Evolutionary conservation across 1,140 invertebrate genomes (phyloP), one percentile per base, ranked within the genome.

Genomic region (Sitobion miscanthi): DNA sequence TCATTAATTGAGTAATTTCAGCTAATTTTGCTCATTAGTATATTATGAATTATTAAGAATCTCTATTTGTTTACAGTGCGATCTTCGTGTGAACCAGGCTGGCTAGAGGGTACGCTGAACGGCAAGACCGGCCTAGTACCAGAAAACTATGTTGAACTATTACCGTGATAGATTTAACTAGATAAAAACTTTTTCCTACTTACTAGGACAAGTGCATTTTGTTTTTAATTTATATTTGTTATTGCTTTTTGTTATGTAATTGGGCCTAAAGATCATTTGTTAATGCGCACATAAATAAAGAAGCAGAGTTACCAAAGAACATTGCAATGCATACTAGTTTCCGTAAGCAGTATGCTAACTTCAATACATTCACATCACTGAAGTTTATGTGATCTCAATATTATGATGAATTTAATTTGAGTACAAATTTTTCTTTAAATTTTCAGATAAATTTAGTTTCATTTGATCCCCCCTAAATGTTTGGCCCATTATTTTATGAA

Each of bases 111-210:
- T 90, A 98, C 97, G 45, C 96, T 99, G 93, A 98, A 99, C 95
- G 99, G 99, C 88, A 98, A 97, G 96, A 98, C 97, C 57, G 99
- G 99, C 83, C 96, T 99, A 83, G 97, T 99, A 95, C 99, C 99
- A 91, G 98, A 99, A 95, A 99, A 99, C 96, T 99, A 99, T 96
- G 98, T 99, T 30, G 98, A 99, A 96, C 97, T 97, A 94, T 96
- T 98, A 94, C 97, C 97, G 94, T 97, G 95, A 96, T 77, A 23
- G 38, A 83, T 77, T 49, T 11, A 21, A 90, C 17, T 52, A 83
- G 9, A 52, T n/a, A 83, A 92, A 52, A 21, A 23, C 62, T 77
- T n/a, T 52, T 52, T 82, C 90, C 47, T 92, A 92, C 90, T 92
- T 82, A 49, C 45, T 82, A 92, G 69, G 69, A 83, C 20, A 92